Evolutionary conservation across 2,797 vertebrate genomes (phyloP).

Genomic region (Vultur gryphus): DNA sequence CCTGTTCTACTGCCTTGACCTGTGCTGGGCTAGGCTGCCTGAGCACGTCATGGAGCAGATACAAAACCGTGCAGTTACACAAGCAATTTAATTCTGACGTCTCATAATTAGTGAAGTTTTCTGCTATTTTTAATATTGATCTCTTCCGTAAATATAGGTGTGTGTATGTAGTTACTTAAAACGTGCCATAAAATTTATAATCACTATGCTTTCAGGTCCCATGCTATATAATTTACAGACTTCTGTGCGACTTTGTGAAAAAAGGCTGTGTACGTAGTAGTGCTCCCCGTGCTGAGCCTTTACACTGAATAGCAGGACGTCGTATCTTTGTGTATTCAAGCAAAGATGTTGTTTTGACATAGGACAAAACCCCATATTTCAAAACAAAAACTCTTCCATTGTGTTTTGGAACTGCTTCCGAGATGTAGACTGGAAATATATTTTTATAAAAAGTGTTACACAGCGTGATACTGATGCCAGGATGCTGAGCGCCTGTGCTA

Average conservation of each 20-base stretch:
- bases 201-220: background rate
- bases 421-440: background rate
- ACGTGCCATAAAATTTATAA: background rate
- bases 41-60: background rate
- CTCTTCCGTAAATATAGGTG: background rate
- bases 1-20: background rate
- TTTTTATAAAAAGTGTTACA: background rate
- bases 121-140: background rate
- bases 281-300: background rate
- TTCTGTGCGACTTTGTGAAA: background rate
- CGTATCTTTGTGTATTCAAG: background rate
- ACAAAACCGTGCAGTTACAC: background rate
- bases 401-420: background rate
- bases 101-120: background rate
- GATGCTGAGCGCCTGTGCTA: rapidly evolving
- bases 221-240: background rate
- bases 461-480: background rate
- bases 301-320: rapidly evolving
- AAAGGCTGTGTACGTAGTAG: background rate
- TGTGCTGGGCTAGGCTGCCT: no score
- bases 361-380: background rate
- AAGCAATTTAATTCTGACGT: background rate
- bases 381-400: background rate
- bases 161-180: background rate
- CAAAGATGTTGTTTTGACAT: background rate